phyloP scores from a whole-genome alignment of 2,888 invertebrate species.

The Ditylenchus weischeri region DNA sequence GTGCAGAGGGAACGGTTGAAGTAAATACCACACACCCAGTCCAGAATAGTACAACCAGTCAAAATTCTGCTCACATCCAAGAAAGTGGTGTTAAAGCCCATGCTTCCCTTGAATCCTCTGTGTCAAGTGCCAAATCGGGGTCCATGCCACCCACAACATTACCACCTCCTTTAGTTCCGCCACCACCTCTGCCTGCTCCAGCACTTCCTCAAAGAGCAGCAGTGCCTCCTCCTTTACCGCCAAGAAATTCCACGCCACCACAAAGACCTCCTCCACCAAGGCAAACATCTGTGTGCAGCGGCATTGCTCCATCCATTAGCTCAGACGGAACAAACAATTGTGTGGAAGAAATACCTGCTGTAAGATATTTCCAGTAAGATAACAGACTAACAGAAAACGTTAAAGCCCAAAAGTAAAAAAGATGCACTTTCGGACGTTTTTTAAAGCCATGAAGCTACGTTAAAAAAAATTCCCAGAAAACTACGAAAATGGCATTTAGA shows the following conservation, averaged over 20 bases:
- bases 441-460: no score
- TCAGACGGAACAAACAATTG: slow-evolving; percentile 1
- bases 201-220: slow-evolving; percentile 27
- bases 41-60: neutral
- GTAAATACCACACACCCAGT: neutral
- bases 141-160: slow-evolving; percentile 8
- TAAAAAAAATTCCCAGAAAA: no score
- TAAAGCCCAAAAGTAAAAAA: no score
- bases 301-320: slow-evolving; percentile 19
- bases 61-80: slow-evolving; percentile 9
- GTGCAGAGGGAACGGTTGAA: no score
- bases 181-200: slow-evolving; percentile 28
- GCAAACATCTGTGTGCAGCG: slow-evolving; percentile 6
- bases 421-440: no score
- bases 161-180: slow-evolving; percentile 19
- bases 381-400: no score
- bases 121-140: neutral
- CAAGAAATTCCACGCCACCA: slow-evolving; percentile 27
- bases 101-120: no score
- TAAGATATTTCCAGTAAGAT: no score
- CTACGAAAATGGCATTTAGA: no score
- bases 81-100: slow-evolving; percentile 2
- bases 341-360: no score
- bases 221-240: slow-evolving; percentile 24
- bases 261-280: slow-evolving; percentile 18